A percentile compares a stretch with the other conserved stretches of the same genome.
phyloP scores from a whole-genome alignment of 2,113 vertebrate species.

The mouse (Mus musculus) region DNA sequence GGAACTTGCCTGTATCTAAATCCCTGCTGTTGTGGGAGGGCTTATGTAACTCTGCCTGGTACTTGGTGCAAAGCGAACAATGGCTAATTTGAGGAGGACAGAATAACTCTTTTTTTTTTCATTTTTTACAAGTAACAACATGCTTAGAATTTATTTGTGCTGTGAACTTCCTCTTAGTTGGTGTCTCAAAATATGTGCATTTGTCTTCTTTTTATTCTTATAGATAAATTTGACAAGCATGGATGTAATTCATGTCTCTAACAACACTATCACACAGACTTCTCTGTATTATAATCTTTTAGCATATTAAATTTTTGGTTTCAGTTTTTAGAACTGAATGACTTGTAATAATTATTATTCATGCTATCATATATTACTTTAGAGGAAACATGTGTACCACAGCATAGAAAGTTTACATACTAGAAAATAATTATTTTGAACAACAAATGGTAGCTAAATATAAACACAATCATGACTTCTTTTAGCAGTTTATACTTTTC shows the following conservation, averaged over 20 bases:
- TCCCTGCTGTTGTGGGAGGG: conserved; percentile 76
- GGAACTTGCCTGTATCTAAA: conserved; percentile 55
- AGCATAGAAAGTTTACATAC: background rate
- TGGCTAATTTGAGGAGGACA: conserved; percentile 53
- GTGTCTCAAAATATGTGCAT: background rate
- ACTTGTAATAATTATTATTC: background rate
- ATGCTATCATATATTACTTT: background rate
- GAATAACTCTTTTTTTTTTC: background rate
- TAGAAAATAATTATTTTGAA: conserved; percentile 26
- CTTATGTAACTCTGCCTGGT: conserved; percentile 76
- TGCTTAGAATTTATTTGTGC: conserved; percentile 33
- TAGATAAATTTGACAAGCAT: background rate
- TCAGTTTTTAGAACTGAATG: background rate
- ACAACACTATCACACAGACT: conserved; percentile 7
- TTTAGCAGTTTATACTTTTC: background rate
- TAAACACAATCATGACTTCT: background rate
- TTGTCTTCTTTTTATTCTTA: conserved; percentile 28
- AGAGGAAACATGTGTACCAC: background rate
- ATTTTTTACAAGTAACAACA: conserved; percentile 1
- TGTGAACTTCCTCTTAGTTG: background rate
- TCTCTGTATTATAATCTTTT: background rate
- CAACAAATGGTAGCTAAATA: background rate
- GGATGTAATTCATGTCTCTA: background rate
- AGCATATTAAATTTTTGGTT: background rate
- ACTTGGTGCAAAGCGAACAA: conserved; percentile 54